A percentile compares a stretch with the other conserved stretches of the same genome.
Evolutionary conservation across 2,888 invertebrate species (phyloP).

Genomic region (Mythimna impura): DNA sequence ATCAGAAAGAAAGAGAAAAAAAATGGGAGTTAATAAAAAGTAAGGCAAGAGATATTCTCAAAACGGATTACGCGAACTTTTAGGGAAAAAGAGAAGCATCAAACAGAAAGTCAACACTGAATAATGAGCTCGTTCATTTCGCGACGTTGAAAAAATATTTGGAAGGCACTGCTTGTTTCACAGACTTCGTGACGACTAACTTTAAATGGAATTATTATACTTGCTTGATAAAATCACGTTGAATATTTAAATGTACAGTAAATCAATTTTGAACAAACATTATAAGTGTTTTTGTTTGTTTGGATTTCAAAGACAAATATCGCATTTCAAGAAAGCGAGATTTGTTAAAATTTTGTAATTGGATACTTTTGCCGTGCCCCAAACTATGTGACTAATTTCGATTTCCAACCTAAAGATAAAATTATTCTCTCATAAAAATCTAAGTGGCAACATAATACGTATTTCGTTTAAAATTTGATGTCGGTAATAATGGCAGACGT

Average conservation of each 20-base stretch:
- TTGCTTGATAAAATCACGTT: conserved; percentile 58
- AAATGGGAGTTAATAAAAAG: conserved; percentile 47
- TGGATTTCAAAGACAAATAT: conserved; percentile 12
- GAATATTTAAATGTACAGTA: conserved; percentile 55
- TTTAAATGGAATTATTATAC: conserved; percentile 68
- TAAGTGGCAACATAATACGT: conserved; percentile 35
- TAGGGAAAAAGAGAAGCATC: conserved; percentile 66
- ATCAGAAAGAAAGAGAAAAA: conserved; percentile 31
- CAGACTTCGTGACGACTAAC: conserved; percentile 59
- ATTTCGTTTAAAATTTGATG: conserved; percentile 59
- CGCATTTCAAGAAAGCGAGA: not conserved
- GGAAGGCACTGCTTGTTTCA: conserved; percentile 57
- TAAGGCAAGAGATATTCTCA: conserved; percentile 61
- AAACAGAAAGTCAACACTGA: conserved; percentile 73
- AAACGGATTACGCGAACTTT: conserved; percentile 71
- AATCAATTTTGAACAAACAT: conserved; percentile 51
- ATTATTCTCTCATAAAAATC: conserved; percentile 26
- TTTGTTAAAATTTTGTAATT: not conserved
- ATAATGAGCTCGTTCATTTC: conserved; percentile 70
- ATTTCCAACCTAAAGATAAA: conserved; percentile 12
- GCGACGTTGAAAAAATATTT: conserved; percentile 64
- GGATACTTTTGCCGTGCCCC: not conserved
- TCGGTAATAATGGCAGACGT: conserved; percentile 50
- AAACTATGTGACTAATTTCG: conserved; percentile 22
- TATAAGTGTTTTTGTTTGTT: conserved; percentile 31